A percentile compares a stretch with the other conserved stretches of the same genome.
These are phyloP conservation scores for Coracias cyanogaster DNA, from an alignment of 2,797 vertebrate genomes.

Conservation along the genomic window DNA sequence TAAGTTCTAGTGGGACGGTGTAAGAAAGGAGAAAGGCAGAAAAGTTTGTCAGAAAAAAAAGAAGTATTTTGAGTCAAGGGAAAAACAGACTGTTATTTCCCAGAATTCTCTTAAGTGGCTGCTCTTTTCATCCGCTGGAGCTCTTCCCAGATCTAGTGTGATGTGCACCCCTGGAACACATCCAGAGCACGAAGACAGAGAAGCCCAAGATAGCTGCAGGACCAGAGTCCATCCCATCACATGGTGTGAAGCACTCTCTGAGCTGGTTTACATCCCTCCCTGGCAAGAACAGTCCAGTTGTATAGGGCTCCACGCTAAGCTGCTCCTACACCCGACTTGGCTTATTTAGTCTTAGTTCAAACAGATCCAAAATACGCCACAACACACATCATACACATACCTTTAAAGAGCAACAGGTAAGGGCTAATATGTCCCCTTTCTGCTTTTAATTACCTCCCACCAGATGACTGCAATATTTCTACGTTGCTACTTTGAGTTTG, in stretches of 20 bases:
- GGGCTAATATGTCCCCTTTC: too few species aligned
- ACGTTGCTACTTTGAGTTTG: not conserved
- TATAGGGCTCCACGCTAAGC: not conserved
- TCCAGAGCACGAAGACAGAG: conserved; percentile 22
- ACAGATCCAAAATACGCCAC: not conserved
- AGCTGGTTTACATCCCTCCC: not conserved
- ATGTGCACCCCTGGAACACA: conserved; percentile 18
- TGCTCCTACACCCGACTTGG: not conserved
- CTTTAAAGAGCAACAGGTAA: not conserved
- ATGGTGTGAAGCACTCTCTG: not conserved
- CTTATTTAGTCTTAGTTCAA: not conserved
- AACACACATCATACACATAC: not conserved
- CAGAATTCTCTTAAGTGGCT: conserved; percentile 39
- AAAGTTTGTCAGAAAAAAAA: not conserved
- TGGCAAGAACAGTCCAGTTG: not conserved
- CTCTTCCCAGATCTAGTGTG: conserved; percentile 35
- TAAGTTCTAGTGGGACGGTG: not conserved
- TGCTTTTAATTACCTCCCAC: not conserved
- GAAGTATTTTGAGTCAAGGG: conserved; percentile 35
- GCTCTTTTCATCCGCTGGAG: conserved; percentile 61
- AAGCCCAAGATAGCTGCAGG: conserved; percentile 35
- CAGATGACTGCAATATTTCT: not conserved
- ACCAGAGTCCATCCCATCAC: not conserved
- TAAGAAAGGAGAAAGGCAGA: not conserved
- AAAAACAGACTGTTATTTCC: conserved; percentile 54